phyloP scores from a whole-genome alignment of 2,113 vertebrate genomes.

The Pelecanoides urinatrix region DNA sequence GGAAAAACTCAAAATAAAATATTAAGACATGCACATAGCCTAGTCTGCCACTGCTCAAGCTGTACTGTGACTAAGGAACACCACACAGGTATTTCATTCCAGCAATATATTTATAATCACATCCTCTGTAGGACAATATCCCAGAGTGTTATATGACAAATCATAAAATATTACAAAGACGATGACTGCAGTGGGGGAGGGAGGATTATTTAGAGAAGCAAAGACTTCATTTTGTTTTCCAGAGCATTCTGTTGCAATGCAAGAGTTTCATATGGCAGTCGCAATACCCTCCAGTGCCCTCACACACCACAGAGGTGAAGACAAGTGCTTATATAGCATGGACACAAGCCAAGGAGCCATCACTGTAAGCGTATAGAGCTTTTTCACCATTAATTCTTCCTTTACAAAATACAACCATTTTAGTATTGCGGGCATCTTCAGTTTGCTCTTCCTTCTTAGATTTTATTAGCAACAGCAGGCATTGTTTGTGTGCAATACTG shows the following conservation, averaged over 20 bases:
- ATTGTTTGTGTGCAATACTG: background rate
- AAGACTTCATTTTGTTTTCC: constrained; percentile 33
- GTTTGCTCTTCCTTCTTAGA: background rate
- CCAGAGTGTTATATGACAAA: constrained; percentile 2
- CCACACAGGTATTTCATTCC: background rate
- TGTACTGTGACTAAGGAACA: background rate
- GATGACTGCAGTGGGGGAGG: background rate
- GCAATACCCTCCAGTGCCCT: background rate
- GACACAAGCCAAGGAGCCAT: background rate
- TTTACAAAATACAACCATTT: background rate
- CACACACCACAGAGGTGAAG: background rate
- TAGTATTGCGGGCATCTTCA: background rate
- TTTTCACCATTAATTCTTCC: background rate
- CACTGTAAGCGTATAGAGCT: background rate
- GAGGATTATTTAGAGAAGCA: background rate
- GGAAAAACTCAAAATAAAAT: constrained; percentile 12
- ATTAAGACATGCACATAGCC: background rate
- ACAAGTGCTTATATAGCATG: background rate
- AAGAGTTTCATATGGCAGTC: background rate
- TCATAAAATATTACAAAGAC: constrained; percentile 29
- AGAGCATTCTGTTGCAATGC: background rate
- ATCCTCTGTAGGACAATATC: constrained; percentile 15
- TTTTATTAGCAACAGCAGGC: background rate
- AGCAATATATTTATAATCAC: background rate
- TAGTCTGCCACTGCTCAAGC: background rate